These are phyloP conservation scores for Riptortus pedestris DNA, from an alignment of 1,140 invertebrate species.

Conservation along the genomic window DNA sequence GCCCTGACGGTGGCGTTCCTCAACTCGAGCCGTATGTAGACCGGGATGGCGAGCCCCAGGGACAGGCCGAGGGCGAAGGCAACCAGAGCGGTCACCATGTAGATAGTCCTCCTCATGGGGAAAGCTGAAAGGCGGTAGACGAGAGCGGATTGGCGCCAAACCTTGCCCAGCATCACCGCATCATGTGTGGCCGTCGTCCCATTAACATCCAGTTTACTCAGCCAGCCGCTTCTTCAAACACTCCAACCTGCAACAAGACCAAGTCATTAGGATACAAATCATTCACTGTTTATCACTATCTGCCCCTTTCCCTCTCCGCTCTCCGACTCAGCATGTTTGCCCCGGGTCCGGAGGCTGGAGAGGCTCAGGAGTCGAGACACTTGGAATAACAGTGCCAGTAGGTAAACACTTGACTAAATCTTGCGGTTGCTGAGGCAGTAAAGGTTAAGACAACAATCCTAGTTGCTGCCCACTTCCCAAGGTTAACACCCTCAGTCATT, in stretches of 20 bases:
- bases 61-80: conserved; percentile 22
- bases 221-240: conserved; percentile 17
- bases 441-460: no score
- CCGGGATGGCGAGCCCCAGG: conserved; percentile 23
- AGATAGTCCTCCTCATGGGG: conserved; percentile 23
- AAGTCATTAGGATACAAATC: conserved; percentile 12
- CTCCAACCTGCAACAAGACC: conserved; percentile 21
- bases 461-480: no score
- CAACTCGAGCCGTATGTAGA: conserved; percentile 15
- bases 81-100: conserved; percentile 24
- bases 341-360: no score
- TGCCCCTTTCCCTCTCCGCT: no score
- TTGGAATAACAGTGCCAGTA: no score
- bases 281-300: no score
- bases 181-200: conserved; percentile 14
- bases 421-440: no score
- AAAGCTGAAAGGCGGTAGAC: neutral
- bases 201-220: neutral
- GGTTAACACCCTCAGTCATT: no score
- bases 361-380: no score
- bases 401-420: no score
- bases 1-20: neutral
- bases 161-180: conserved; percentile 17
- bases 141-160: neutral
- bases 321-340: conserved; percentile 4